Percentiles rank a stretch among this genome's conserved stretches.
Conservation (phyloP, 2,113 vertebrate species). For the Zosterops hypoxanthus region DNA sequence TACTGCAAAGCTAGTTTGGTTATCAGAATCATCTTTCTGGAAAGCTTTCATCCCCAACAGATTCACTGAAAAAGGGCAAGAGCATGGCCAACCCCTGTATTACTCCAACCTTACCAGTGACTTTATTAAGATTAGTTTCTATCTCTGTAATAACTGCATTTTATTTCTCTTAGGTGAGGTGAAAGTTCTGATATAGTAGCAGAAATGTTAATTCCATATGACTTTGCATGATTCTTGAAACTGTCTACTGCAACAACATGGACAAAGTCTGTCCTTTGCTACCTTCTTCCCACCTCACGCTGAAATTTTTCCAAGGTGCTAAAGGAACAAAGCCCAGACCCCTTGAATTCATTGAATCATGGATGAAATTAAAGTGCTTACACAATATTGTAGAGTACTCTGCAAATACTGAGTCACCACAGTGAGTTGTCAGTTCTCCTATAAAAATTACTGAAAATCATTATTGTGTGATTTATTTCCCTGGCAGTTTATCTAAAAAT, state of each 20-base stretch:
- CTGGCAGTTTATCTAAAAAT: constrained; percentile 46
- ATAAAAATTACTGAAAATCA: constrained; percentile 43
- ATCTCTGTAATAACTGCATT: not conserved
- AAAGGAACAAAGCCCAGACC: not conserved
- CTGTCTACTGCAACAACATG: not conserved
- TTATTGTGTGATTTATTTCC: constrained; percentile 48
- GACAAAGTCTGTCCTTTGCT: not conserved
- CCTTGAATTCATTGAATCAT: not conserved
- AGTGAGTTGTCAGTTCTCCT: not conserved
- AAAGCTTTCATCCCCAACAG: not conserved
- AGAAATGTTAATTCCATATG: not conserved
- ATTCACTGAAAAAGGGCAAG: not conserved
- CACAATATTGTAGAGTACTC: not conserved
- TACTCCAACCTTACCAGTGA: not conserved
- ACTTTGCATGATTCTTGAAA: not conserved
- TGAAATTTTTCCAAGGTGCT: not conserved
- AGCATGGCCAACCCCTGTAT: not conserved
- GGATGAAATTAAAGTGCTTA: constrained; percentile 5
- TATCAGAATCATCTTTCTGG: not conserved
- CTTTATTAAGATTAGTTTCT: not conserved
- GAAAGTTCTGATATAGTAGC: not conserved
- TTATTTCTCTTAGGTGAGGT: not conserved
- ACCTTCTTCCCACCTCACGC: not conserved
- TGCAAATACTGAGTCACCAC: constrained; percentile 21
- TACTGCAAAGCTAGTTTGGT: not conserved